These are phyloP conservation scores for Pantherophis guttatus DNA, from an alignment of 2,113 vertebrate genomes.

Conservation along the genomic window DNA sequence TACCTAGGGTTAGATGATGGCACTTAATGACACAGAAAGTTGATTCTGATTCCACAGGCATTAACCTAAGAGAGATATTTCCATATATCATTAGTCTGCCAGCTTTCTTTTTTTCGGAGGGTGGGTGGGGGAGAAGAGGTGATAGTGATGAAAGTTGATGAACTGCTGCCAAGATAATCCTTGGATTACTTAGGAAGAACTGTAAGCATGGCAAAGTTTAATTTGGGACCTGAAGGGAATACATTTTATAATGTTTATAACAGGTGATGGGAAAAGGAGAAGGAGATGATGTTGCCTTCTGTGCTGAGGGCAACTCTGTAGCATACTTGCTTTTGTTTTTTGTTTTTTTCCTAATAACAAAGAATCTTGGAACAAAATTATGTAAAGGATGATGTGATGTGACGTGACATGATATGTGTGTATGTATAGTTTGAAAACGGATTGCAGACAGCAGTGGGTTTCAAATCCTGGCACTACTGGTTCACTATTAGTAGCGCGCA, in stretches of 20 bases:
- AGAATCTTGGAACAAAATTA: not conserved
- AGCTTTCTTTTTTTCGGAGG: not conserved
- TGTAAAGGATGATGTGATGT: not conserved
- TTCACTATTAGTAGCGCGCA: no score
- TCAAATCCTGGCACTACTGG: no score
- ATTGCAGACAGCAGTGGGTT: not conserved
- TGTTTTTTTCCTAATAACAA: not conserved
- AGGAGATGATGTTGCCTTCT: not conserved
- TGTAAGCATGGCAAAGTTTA: not conserved
- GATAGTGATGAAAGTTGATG: not conserved
- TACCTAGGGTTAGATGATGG: not conserved
- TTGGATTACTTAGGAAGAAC: not conserved
- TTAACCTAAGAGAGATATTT: not conserved
- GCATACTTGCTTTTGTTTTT: not conserved
- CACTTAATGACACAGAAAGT: not conserved
- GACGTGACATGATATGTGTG: not conserved
- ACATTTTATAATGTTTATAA: not conserved
- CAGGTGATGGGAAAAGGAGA: not conserved
- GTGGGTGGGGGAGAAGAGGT: not conserved
- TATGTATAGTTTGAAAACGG: not conserved
- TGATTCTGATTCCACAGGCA: not conserved
- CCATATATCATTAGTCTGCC: not conserved
- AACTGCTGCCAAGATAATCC: not conserved
- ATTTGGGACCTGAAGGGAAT: not conserved
- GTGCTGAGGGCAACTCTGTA: not conserved